A percentile compares a stretch with the other conserved stretches of the same genome.
Conservation (phyloP, 2,113 vertebrate species). For the Charadrius vociferus region DNA sequence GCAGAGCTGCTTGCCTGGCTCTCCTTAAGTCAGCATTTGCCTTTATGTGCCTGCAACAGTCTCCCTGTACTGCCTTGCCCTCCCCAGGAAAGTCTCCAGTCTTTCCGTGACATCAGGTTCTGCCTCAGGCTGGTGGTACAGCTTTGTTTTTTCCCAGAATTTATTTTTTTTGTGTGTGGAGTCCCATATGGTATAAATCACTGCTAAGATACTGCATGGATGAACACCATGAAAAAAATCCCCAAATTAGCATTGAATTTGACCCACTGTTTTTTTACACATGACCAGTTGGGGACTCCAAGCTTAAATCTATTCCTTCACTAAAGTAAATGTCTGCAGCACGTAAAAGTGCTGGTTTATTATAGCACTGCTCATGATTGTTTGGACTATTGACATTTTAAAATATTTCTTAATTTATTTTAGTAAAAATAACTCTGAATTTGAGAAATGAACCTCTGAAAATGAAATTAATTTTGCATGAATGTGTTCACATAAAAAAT, state of each 20-base stretch:
- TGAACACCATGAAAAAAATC: background rate
- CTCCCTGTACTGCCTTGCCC: background rate
- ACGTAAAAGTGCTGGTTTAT: background rate
- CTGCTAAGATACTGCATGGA: accelerated
- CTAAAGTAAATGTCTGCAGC: background rate
- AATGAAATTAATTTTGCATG: background rate
- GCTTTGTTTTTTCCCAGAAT: background rate
- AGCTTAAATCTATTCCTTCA: background rate
- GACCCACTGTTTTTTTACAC: background rate
- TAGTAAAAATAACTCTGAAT: background rate
- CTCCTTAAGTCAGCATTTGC: background rate
- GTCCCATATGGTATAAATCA: background rate
- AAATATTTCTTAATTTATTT: background rate
- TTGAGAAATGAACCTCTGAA: background rate
- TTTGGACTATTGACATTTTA: background rate
- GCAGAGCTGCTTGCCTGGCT: background rate
- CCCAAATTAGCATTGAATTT: background rate
- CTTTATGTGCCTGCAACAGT: background rate
- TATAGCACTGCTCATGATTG: background rate
- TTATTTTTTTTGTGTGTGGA: background rate
- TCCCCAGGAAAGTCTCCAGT: background rate
- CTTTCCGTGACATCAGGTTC: accelerated
- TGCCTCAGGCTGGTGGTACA: background rate
- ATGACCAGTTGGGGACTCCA: background rate
- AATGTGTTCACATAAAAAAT: background rate